Percentiles rank a stretch among this genome's conserved stretches.
Evolutionary conservation across 1,140 invertebrate genomes (phyloP).

Genomic region (Battus philenor): DNA sequence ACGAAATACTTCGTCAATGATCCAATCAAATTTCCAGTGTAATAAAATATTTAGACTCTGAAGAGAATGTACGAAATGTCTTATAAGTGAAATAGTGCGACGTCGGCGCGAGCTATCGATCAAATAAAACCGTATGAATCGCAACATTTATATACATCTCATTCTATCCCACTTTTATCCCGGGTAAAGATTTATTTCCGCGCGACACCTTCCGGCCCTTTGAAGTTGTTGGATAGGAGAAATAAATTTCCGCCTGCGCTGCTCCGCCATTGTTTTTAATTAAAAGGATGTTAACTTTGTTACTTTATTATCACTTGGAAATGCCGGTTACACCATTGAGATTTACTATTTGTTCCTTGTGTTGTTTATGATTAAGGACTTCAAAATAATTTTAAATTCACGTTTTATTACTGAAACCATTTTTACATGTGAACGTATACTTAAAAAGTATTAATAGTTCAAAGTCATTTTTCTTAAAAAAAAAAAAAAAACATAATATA

Average conservation of each 20-base stretch:
- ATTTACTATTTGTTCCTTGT: neutral
- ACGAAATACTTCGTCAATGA: no score
- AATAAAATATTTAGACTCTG: slow-evolving; percentile 50
- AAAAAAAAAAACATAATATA: neutral
- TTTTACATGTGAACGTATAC: neutral
- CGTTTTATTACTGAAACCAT: no score
- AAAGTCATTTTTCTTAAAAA: neutral
- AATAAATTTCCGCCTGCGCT: slow-evolving; percentile 50
- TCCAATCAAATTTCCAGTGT: no score
- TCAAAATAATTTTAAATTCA: no score
- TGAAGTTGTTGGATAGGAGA: slow-evolving; percentile 58
- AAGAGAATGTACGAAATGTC: slow-evolving; percentile 53
- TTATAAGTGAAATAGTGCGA: slow-evolving; percentile 53
- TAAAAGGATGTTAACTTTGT: slow-evolving; percentile 55
- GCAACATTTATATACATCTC: slow-evolving; percentile 58
- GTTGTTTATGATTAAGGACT: no score
- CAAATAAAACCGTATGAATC: slow-evolving; percentile 47
- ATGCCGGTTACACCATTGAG: slow-evolving; percentile 22
- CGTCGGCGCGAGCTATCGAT: slow-evolving; percentile 51
- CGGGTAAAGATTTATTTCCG: slow-evolving; percentile 53
- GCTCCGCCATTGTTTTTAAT: slow-evolving; percentile 58
- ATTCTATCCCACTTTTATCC: slow-evolving; percentile 50
- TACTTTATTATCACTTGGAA: slow-evolving; percentile 35
- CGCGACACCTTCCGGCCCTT: slow-evolving; percentile 56
- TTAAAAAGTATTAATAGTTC: neutral